Conservation (phyloP, 2,113 vertebrate genomes). For the Phalacrocorax carbo region DNA sequence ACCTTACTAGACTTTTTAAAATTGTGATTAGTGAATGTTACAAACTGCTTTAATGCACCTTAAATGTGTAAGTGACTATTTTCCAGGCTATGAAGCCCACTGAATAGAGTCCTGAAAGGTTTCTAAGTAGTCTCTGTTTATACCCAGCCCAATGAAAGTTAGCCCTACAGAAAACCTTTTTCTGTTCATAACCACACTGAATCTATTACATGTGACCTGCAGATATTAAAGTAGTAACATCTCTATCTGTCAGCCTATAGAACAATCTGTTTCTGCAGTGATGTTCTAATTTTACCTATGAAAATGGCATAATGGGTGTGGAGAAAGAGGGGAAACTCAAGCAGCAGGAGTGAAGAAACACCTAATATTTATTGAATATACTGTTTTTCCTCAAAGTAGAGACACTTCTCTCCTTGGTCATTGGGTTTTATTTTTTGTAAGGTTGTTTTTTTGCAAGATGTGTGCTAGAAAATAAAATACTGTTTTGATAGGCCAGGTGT, state of each 20-base stretch:
- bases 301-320: neutral
- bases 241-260: neutral
- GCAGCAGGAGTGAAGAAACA: neutral
- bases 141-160: neutral
- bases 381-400: neutral
- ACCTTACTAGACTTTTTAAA: neutral
- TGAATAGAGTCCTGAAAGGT: neutral
- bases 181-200: neutral
- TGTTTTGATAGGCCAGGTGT: neutral
- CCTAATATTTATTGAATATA: neutral
- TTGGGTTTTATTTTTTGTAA: neutral
- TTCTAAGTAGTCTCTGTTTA: neutral
- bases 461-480: neutral
- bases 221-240: neutral
- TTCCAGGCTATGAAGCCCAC: neutral
- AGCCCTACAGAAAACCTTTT: neutral
- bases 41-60: neutral
- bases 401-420: accelerated
- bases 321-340: neutral
- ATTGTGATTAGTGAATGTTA: neutral
- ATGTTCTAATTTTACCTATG: neutral
- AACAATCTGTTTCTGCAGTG: neutral
- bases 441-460: accelerated
- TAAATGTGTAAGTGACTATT: neutral
- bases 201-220: neutral